Base-by-base conservation (phyloP, 2,888 invertebrate genomes). In the Helicoverpa assulta region DNA sequence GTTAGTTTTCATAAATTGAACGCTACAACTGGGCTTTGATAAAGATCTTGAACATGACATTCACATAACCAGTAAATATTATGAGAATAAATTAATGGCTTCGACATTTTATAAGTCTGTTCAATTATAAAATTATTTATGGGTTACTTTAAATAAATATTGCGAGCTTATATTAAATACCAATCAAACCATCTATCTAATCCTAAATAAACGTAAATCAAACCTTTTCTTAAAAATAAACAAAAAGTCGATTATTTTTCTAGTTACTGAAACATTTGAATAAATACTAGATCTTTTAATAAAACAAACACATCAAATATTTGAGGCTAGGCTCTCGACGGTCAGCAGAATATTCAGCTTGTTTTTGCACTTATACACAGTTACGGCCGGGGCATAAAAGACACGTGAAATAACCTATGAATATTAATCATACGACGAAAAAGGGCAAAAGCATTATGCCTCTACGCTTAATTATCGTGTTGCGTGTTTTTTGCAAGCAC, bases 361-460 rank as follows among this genome's bases (percentile, higher is more conserved):
- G 70, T 70, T 70, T 75, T 70, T 58, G 61, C 67, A 81, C 62
- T 71, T 66, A 50, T 67, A 57, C 65, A 51, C 57, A 65, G 67
- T 68, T 67, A 72, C 55, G 67, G 62, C 33, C 29, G 53, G 56
- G 50, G 21, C 57, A 78, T 73, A 70, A 78, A 78, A 80, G 71
- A 75, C 60, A 75, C 70, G 73, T 73, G 73, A 75, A 80, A 78
- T 75, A 80, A 71, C 70, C 78, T 75, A 80, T 82, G 81, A 75
- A 82, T 83, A 80, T 80, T 80, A 78, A 81, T 78, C 59, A 73
- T 67, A 71, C 67, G 66, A 63, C 63, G 57, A 73, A 75, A 77
- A 72, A 63, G 78, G 75, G 73, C 57, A 78, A 80, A 78, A 78
- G 73, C 63, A 65, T 73, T 56, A 73, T 67, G 56, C 67, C 68